These are phyloP conservation scores for Eurosta solidaginis DNA, from an alignment of 1,140 invertebrate species.

Conservation along the genomic window DNA sequence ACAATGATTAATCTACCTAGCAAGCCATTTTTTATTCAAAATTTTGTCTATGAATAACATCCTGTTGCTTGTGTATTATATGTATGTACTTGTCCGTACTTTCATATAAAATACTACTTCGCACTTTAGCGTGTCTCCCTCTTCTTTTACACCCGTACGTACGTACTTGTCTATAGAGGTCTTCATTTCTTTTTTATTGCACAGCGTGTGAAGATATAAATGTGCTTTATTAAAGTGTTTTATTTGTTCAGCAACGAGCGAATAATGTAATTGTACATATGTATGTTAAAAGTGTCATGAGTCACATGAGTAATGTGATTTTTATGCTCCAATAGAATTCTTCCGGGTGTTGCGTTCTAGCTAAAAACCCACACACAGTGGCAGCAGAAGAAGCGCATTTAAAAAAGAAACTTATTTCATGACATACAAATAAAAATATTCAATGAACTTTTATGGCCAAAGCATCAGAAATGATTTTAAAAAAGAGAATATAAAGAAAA, in stretches of 20 bases:
- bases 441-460: not conserved
- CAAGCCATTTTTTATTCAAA: too few species aligned
- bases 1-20: too few species aligned
- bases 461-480: not conserved
- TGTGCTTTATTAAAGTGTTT: too few species aligned
- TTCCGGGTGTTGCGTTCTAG: not conserved
- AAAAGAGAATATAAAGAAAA: not conserved
- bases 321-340: slow-evolving; percentile 2
- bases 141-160: too few species aligned
- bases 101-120: too few species aligned
- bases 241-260: not conserved
- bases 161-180: too few species aligned
- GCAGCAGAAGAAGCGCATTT: not conserved
- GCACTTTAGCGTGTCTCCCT: too few species aligned
- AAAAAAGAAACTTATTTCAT: not conserved
- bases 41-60: too few species aligned
- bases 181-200: not conserved
- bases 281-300: not conserved
- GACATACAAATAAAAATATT: not conserved
- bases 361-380: not conserved
- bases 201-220: not conserved
- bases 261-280: slow-evolving; percentile 23
- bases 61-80: too few species aligned
- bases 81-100: too few species aligned
- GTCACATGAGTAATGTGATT: slow-evolving; percentile 16